Evolutionary conservation across 2,113 vertebrate species (phyloP).

Genomic region (Trichechus manatus): DNA sequence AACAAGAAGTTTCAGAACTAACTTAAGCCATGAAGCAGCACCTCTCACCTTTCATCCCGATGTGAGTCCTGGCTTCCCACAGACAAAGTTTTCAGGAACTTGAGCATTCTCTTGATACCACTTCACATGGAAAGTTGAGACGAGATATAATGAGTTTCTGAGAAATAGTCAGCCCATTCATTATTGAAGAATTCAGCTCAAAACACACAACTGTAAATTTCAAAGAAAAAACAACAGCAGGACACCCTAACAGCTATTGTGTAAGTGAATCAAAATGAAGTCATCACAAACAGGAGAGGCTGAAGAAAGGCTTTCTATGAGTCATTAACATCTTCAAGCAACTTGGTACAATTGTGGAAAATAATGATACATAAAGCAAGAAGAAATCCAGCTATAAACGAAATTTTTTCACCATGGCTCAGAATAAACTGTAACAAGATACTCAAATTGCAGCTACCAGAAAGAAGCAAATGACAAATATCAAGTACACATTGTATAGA

Average conservation of each 20-base stretch:
- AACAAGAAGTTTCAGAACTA: constrained; percentile 22
- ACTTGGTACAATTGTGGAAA: not conserved
- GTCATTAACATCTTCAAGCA: constrained; percentile 23
- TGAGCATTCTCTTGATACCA: not conserved
- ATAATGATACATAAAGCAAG: not conserved
- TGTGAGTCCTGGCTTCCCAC: not conserved
- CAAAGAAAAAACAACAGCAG: not conserved
- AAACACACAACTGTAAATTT: not conserved
- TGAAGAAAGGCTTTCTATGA: constrained; percentile 18
- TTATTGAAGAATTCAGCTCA: not conserved
- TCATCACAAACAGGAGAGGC: not conserved
- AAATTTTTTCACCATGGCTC: not conserved
- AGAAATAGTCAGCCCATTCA: not conserved
- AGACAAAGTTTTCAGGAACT: not conserved
- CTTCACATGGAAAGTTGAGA: constrained; percentile 35
- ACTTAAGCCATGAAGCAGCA: not conserved
- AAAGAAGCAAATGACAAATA: constrained; percentile 23
- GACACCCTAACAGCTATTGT: not conserved
- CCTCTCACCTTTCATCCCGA: not conserved
- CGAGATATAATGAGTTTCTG: not conserved
- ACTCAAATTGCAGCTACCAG: not conserved
- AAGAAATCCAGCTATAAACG: not conserved
- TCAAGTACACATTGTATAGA: not conserved
- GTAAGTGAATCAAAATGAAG: constrained; percentile 20
- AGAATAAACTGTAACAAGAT: constrained; percentile 19